Base-by-base conservation (phyloP, 2,888 invertebrate species). In the Resseliella maxima region DNA sequence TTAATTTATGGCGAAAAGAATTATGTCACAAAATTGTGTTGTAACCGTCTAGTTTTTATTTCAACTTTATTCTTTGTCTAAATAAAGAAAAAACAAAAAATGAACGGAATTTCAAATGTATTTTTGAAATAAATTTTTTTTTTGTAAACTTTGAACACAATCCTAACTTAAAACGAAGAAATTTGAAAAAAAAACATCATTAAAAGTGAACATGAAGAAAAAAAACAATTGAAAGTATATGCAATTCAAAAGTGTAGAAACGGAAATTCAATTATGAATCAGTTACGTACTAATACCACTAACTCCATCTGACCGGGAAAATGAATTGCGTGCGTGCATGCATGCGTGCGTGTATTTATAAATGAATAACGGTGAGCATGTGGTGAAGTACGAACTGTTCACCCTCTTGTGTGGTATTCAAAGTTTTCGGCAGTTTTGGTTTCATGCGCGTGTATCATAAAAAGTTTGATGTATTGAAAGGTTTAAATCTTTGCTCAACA, bases 291-390 rank as follows among this genome's bases (percentile, higher is more conserved):
- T 15, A 72, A 72, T 83, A 83, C 83, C 8, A 83, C 38, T 83
- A 38, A 36, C 83, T 83, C 83, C 83, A 83, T 83, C 83, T 83
- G n/a, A 38, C 38, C 24, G 83, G 21, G 83, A 83, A 83, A 83
- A 38, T 35, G n/a, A n/a, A n/a, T n/a, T n/a, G 27, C 64, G 27
- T 1, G 24, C 27, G 64, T 64, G 64, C 5, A 31, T 64, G 64
- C 18, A 27, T 64, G 31, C 41, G 83, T 21, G 83, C 38, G 83
- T 83, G n/a, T 1, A 36, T 54, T 18, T 54, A 54, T 18, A n/a
- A n/a, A 18, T 64, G 64, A 31, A 27, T 3, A 8, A 64, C 15
- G 24, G 64, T 27, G 31, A 27, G 18, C 24, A n/a, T 83, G 83
- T 83, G 31, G 72, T 31, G 72, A 72, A 6, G 3, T 24, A 59